Percentiles rank a stretch among this genome's conserved stretches.
Evolutionary conservation across 1,140 invertebrate species (phyloP).

Genomic region (Charaxes varanes): DNA sequence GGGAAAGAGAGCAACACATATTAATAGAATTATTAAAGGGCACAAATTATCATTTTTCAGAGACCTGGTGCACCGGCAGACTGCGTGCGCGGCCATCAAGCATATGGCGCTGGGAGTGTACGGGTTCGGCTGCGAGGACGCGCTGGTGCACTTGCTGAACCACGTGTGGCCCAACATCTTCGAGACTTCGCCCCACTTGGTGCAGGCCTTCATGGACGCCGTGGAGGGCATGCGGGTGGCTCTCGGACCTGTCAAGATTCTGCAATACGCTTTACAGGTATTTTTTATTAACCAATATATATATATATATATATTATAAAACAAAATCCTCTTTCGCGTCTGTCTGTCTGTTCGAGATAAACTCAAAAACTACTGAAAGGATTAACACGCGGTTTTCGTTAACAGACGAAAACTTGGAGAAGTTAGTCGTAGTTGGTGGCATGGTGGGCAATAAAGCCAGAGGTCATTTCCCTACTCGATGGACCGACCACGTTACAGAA

Average conservation of each 20-base stretch:
- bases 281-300: slow-evolving; percentile 2
- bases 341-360: too few species aligned
- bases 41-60: slow-evolving; percentile 71
- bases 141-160: slow-evolving; percentile 96
- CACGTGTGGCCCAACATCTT: slow-evolving; percentile 99
- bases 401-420: too few species aligned
- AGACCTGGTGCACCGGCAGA: slow-evolving; percentile 98
- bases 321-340: too few species aligned
- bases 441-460: too few species aligned
- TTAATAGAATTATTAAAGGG: too few species aligned
- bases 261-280: slow-evolving; percentile 96
- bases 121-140: slow-evolving; percentile 99
- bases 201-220: slow-evolving; percentile 99
- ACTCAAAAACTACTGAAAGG: too few species aligned
- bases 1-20: too few species aligned
- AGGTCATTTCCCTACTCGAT: too few species aligned
- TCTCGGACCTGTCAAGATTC: slow-evolving; percentile 95
- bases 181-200: slow-evolving; percentile 99
- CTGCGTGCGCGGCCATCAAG: slow-evolving; percentile 98
- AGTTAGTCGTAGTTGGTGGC: too few species aligned
- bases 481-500: too few species aligned
- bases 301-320: too few species aligned
- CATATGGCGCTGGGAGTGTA: slow-evolving; percentile 99
- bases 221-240: slow-evolving; percentile 98
- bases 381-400: too few species aligned